A percentile compares a stretch with the other conserved stretches of the same genome.
These are phyloP conservation scores for Otocyon megalotis DNA, from an alignment of 2,113 vertebrate genomes.

Conservation along the genomic window DNA sequence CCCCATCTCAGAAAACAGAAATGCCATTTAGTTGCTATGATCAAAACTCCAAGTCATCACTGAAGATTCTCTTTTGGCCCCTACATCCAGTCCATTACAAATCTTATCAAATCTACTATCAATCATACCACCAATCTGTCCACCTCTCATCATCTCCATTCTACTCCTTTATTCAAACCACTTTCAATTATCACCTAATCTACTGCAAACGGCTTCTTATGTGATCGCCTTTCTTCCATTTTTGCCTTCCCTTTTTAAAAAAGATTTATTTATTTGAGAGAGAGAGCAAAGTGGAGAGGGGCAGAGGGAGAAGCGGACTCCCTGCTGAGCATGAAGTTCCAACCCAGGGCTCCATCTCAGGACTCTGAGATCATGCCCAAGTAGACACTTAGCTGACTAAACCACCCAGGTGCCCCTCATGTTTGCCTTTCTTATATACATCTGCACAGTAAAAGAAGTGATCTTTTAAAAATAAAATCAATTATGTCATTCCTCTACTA, in stretches of 20 bases:
- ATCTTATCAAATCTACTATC: not conserved
- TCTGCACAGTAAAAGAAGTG: not conserved
- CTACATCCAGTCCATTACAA: no score
- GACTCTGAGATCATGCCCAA: no score
- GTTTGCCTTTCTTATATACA: not conserved
- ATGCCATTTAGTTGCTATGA: not conserved
- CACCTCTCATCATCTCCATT: not conserved
- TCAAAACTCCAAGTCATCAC: not conserved
- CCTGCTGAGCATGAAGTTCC: no score
- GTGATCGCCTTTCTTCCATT: not conserved
- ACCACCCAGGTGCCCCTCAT: not conserved
- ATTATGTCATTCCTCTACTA: not conserved
- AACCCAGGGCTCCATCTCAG: no score
- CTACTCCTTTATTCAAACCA: not conserved
- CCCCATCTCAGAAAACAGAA: not conserved
- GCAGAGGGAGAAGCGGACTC: no score
- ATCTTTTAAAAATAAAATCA: not conserved
- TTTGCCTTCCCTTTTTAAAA: no score
- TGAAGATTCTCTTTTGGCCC: not conserved
- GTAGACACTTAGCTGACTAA: not conserved
- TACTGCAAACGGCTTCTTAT: no score
- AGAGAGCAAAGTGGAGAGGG: no score
- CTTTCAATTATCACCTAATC: not conserved
- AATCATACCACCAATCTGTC: no score
- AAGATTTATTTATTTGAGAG: no score